A percentile compares a stretch with the other conserved stretches of the same genome.
These are phyloP conservation scores for Cantharis nigra DNA, from an alignment of 2,888 invertebrate genomes.

Conservation along the genomic window DNA sequence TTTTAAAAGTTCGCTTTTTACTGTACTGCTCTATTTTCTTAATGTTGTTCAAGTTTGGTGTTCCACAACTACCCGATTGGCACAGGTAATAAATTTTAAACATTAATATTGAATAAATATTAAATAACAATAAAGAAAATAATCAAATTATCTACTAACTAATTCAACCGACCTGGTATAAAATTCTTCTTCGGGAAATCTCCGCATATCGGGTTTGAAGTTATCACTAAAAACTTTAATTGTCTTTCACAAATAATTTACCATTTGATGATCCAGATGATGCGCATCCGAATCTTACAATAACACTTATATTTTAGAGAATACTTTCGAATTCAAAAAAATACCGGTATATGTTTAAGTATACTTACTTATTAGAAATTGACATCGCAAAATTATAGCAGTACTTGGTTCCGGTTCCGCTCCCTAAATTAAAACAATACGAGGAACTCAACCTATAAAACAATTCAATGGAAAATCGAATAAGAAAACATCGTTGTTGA, in stretches of 20 bases:
- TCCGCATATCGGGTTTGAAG: no score
- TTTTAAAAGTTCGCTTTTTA: slow-evolving; percentile 1
- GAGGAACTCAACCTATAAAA: slow-evolving; percentile 30
- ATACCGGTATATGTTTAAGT: background rate
- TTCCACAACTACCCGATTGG: background rate
- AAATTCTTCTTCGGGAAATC: background rate
- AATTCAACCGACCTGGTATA: background rate
- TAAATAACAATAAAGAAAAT: background rate
- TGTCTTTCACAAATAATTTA: background rate
- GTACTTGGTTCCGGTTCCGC: slow-evolving; percentile 23
- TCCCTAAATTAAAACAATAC: slow-evolving; percentile 34
- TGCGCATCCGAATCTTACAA: background rate
- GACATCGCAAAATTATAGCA: background rate
- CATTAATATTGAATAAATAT: background rate
- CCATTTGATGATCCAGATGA: background rate
- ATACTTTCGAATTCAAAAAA: background rate
- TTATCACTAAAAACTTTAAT: background rate
- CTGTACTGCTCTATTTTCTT: background rate
- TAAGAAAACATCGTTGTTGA: slow-evolving; percentile 7
- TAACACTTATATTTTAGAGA: background rate
- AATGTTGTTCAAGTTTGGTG: background rate
- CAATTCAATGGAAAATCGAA: slow-evolving; percentile 31
- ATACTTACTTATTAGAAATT: background rate
- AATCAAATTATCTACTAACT: background rate
- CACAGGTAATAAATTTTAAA: background rate